phyloP scores from a whole-genome alignment of 1,140 invertebrate genomes.

The Pseudomyrmex sp. region DNA sequence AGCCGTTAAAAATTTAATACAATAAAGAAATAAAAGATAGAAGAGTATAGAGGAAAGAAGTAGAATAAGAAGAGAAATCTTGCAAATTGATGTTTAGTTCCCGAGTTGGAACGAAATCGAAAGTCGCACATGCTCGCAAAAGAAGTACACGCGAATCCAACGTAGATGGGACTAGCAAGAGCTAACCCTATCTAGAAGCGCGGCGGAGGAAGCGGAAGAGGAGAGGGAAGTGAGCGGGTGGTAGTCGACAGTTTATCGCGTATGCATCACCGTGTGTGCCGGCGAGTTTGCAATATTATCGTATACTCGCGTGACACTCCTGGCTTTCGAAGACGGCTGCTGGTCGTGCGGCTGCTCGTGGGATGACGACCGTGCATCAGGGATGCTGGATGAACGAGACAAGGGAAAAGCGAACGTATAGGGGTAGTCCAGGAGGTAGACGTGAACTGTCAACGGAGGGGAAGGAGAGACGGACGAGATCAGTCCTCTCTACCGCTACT shows the following conservation, averaged over 20 bases:
- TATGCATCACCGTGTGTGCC: constrained; percentile 70
- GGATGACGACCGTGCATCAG: constrained; percentile 54
- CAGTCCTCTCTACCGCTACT: constrained; percentile 24
- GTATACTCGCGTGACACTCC: constrained; percentile 75
- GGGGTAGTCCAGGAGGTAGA: constrained; percentile 22
- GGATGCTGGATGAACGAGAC: constrained; percentile 41
- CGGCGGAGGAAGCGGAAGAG: too few species aligned
- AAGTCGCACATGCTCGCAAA: neutral
- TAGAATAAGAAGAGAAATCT: neutral
- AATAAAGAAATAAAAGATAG: too few species aligned
- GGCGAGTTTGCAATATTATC: constrained; percentile 76
- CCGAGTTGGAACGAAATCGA: neutral
- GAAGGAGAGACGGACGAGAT: constrained; percentile 18
- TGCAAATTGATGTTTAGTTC: neutral
- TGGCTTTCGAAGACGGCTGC: constrained; percentile 72
- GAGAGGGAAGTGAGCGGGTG: neutral
- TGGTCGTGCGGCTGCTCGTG: constrained; percentile 56
- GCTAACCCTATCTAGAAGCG: neutral
- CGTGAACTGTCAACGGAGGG: neutral
- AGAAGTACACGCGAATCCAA: too few species aligned
- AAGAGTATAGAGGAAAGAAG: neutral
- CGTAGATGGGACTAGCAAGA: neutral
- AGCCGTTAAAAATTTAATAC: too few species aligned
- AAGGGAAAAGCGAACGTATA: neutral
- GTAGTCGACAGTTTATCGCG: constrained; percentile 71